These are phyloP conservation scores for Sisor rabdophorus DNA, from an alignment of 2,113 vertebrate genomes.

Conservation along the genomic window DNA sequence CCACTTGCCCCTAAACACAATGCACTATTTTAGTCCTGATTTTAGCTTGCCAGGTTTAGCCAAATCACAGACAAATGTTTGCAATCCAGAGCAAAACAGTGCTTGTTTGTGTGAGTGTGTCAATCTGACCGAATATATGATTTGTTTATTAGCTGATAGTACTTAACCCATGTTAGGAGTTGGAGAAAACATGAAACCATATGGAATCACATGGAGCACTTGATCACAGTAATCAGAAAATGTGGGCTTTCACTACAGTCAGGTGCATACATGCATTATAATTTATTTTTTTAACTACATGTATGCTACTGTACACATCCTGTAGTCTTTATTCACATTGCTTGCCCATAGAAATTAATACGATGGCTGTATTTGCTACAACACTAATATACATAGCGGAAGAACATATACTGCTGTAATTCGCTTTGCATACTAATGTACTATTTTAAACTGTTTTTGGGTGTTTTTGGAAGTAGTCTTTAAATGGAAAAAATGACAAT, in stretches of 20 bases:
- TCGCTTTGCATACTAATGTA: too few species aligned
- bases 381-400: too few species aligned
- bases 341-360: background rate
- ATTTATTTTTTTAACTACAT: background rate
- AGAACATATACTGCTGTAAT: too few species aligned
- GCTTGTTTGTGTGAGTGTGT: too few species aligned
- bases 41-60: too few species aligned
- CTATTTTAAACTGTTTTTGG: too few species aligned
- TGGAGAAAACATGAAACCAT: background rate
- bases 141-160: conserved; percentile 11
- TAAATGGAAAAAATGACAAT: too few species aligned
- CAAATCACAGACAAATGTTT: too few species aligned
- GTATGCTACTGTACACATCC: background rate
- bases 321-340: background rate
- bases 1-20: too few species aligned
- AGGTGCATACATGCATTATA: background rate
- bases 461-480: too few species aligned
- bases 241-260: background rate
- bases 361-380: background rate
- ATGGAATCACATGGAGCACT: background rate
- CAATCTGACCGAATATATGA: background rate
- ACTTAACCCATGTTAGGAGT: background rate
- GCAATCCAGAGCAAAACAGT: too few species aligned
- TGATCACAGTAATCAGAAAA: background rate
- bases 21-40: too few species aligned